Base-by-base conservation (phyloP, 2,888 invertebrate species). In the Heteromurus nitidus region DNA sequence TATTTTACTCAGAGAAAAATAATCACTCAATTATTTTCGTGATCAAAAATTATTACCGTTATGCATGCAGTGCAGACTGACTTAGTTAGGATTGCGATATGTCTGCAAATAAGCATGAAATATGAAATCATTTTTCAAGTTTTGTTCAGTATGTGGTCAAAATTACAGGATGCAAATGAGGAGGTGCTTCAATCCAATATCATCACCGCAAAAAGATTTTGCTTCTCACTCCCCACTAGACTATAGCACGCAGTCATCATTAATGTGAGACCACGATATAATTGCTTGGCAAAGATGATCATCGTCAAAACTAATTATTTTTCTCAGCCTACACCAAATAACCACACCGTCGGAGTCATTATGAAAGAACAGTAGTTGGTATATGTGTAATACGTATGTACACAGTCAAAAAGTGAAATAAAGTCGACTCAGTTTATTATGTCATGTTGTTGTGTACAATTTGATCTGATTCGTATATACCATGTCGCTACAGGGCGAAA, bases 241-340 rank as follows among this genome's bases (percentile, higher is more conserved):
- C n/a, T n/a, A n/a, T n/a, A n/a, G 3, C 1, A n/a, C 24, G 22
- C 42, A 3, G 20, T 50, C 50, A 50, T 50, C 50, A 50, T 50
- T 50, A 18, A n/a, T 50, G n/a, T 50, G 9, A 20, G 9, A 18
- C 18, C 50, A 9, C 20, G n/a, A 20, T 20, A 18, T 9, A 50
- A 58, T 58, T 58, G 58, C 58, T n/a, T n/a, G n/a, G n/a, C n/a
- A n/a, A 58, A 28, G 50, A 55, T 18, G 30, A 67, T 55, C 16
- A 75, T 75, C n/a, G n/a, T n/a, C 74, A 62, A 65, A 75, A 28
- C 67, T 65, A 75, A 75, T 75, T 75, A 75, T 75, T 67, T 75
- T 73, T n/a, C n/a, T 67, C 44, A 50, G 31, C 36, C 30, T 50
- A 50, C 18, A 50, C 2, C 20, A 50, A 36, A 13, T 36, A 36